Evolutionary conservation across 2,113 vertebrate genomes (phyloP), one percentile per base, ranked within the genome.

Genomic region (Nipponia nippon): DNA sequence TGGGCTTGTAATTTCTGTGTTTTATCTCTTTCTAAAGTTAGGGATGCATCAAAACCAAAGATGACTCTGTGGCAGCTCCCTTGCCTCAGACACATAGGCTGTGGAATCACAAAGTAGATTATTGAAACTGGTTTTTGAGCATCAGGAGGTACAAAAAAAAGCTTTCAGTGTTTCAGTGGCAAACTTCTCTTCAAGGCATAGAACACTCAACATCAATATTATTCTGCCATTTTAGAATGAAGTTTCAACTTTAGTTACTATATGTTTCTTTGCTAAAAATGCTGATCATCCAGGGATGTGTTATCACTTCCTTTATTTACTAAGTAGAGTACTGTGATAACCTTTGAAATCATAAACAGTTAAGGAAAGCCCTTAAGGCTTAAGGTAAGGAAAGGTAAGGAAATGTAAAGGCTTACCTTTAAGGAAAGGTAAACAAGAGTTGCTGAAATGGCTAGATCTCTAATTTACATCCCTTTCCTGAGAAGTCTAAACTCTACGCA

Each of bases 321-420:
- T 88, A 93, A 76, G 76, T 38, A 49, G 73, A 92, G 70, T 29
- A 14, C 16, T 1, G 16, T 11, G 26, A 78, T 91, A 95, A 95
- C 72, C 62, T 97, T 89, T 96, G 55, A 83, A 95, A 94, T 79
- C 29, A 78, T 84, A 83, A 93, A 94, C 40, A 87, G 77, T 87
- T 82, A 66, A 63, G 50, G 66, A 78, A 95, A 92, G 34, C 1
- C 30, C 16, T 49, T 22, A 38, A 38, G 38, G 38, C 38, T 38
- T 38, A 38, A 38, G 38, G 38, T 38, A 38, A 38, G 38, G 38
- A 38, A 38, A 38, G 38, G 38, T 38, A 38, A 38, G 38, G 38
- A 38, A 38, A 38, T 8, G 38, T 38, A 38, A 38, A 38, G 38
- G 38, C 38, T 38, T 38, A 38, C 38, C 38, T 38, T 38, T 38